Conservation (phyloP, 37 sponge, comb jelly and placozoan species). For the Ephydatia muelleri region DNA sequence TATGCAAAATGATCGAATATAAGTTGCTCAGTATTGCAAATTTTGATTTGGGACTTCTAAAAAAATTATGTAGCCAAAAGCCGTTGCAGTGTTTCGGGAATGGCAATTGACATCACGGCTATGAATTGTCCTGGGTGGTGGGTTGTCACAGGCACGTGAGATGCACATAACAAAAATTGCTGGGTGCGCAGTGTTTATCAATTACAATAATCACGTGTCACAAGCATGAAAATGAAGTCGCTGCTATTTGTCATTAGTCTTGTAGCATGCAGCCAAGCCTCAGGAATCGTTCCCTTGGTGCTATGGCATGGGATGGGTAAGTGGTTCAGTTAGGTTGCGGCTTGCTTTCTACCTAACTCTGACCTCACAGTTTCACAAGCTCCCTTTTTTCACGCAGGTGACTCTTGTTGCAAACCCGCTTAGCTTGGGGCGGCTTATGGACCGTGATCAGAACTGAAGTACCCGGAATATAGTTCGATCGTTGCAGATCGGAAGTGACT, state of each 20-base stretch:
- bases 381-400: slow-evolving; percentile 51
- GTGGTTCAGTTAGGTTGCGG: neutral
- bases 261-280: neutral
- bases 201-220: neutral
- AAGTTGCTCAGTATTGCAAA: neutral
- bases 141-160: neutral
- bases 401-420: slow-evolving; percentile 95
- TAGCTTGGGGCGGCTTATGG: slow-evolving; percentile 85
- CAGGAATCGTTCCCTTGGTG: slow-evolving; percentile 80
- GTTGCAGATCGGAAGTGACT: slow-evolving; percentile 71
- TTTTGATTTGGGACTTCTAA: neutral
- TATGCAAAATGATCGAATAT: neutral
- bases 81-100: no score
- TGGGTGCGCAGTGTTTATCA: no score
- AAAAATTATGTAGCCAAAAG: neutral
- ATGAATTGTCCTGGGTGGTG: no score
- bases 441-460: slow-evolving; percentile 64
- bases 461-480: slow-evolving; percentile 88
- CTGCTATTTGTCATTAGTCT: neutral
- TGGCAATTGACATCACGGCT: no score
- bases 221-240: neutral
- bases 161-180: neutral
- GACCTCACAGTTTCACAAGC: neutral
- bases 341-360: neutral
- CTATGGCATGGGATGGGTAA: slow-evolving; percentile 99